A percentile compares a stretch with the other conserved stretches of the same genome.
Conservation (phyloP, 2,797 vertebrate genomes). For the Betta splendens region DNA sequence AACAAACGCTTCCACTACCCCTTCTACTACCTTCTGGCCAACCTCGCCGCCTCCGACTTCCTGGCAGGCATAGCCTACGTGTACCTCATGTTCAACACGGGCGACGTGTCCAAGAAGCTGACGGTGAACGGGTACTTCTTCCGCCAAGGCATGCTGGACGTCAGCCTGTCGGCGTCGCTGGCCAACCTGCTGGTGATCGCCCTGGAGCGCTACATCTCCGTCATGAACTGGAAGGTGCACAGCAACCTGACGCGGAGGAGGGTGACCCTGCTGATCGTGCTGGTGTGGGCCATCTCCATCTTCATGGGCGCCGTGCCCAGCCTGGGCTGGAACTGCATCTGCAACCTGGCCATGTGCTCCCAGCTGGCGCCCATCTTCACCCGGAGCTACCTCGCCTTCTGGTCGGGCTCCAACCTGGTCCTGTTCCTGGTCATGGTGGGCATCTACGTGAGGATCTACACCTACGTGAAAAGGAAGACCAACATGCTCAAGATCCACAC, state of each 20-base stretch:
- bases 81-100: constrained; percentile 97
- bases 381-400: constrained; percentile 94
- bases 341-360: constrained; percentile 88
- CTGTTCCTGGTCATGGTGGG: constrained; percentile 93
- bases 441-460: constrained; percentile 93
- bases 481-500: constrained; percentile 85
- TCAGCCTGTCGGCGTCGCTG: constrained; percentile 93
- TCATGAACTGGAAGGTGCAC: constrained; percentile 93
- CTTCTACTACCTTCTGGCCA: constrained; percentile 95
- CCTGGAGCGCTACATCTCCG: constrained; percentile 93
- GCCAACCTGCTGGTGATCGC: constrained; percentile 94
- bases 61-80: constrained; percentile 96
- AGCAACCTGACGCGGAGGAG: constrained; percentile 94
- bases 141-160: constrained; percentile 93
- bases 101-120: constrained; percentile 83
- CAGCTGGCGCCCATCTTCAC: constrained; percentile 93
- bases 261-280: constrained; percentile 90
- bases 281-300: constrained; percentile 92
- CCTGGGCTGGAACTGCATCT: constrained; percentile 97
- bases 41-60: constrained; percentile 95
- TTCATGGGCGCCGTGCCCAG: constrained; percentile 95
- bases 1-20: constrained; percentile 96
- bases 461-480: constrained; percentile 94
- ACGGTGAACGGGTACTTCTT: constrained; percentile 91
- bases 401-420: constrained; percentile 90